Evolutionary conservation across 2,797 vertebrate species (phyloP), one percentile per base, ranked within the genome.

Genomic region (Crax fasciolata): DNA sequence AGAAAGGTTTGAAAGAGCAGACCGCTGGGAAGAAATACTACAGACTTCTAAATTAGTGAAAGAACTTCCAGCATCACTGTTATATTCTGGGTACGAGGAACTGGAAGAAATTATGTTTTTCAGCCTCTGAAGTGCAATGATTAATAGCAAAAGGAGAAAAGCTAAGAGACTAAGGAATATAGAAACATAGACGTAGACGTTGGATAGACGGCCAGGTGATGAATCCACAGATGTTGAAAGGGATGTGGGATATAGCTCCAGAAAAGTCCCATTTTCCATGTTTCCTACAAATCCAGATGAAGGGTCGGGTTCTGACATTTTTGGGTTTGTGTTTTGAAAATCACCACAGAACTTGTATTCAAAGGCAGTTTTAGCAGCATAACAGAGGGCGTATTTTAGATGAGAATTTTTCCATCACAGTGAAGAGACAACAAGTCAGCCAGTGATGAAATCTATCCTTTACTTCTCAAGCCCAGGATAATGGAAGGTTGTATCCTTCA

Each of bases 1-100:
- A 52, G 98, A 98, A 88, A 98, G 97, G 39, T 99, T 98, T 88
- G 99, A 99, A 90, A 99, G 98, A 81, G 99, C 98, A 79, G 99
- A 99, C 84, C 95, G 98, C 96, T 99, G 99, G 38, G 99, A 99
- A 27, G 99, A 99, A 97, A 99, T 98, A 86, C 99, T 99, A 61
- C 99, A 99, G 97, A 99, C 99, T 98, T 99, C 99, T 98, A 99
- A 98, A 97, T 99, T 99, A 95, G 99, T 99, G 97, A 99, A 99
- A 11, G 99, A 99, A 97, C 99, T 99, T 61, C 98, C 98, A 32
- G 98, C 98, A 74, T 99, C 99, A n/a, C 99, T 99, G 85, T 98
- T 98, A 95, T 99, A 99, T 97, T 99, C 99, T 0, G 99, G 99
- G 75, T 98, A 98, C 2, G 99, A 98, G 19, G 99, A 99, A 52